phyloP scores from a whole-genome alignment of 2,113 vertebrate genomes.

The Albula glossodonta region DNA sequence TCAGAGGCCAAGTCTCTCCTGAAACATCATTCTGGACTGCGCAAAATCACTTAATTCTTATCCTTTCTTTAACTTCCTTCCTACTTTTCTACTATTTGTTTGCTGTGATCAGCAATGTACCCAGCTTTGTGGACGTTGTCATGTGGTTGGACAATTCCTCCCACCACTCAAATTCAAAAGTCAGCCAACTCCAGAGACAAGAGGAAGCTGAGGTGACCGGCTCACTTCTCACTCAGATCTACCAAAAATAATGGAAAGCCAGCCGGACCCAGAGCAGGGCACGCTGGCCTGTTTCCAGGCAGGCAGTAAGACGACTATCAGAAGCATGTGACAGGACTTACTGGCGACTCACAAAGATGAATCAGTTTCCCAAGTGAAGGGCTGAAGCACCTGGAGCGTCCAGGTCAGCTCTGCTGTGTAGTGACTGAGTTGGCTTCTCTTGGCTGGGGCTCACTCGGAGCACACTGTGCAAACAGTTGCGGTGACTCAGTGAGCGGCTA shows the following conservation, averaged over 20 bases:
- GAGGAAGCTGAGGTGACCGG: background rate
- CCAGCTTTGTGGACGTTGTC: no score
- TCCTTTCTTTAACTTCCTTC: background rate
- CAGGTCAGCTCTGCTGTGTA: background rate
- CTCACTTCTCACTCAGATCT: no score
- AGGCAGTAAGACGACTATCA: background rate
- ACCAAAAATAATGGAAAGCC: background rate
- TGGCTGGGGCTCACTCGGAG: background rate
- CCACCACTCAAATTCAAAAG: no score
- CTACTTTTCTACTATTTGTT: background rate
- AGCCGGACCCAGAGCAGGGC: background rate
- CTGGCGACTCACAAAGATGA: background rate
- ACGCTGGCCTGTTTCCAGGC: background rate
- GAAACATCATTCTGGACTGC: background rate
- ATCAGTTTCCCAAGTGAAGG: background rate
- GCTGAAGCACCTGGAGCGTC: constrained; percentile 10
- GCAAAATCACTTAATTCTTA: background rate
- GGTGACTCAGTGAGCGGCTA: background rate
- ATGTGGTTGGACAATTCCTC: background rate
- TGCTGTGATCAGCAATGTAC: background rate
- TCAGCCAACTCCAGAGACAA: no score
- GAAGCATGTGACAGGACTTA: background rate
- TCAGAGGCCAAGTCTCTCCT: background rate
- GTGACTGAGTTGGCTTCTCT: background rate
- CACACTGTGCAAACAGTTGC: background rate